Base-by-base conservation (phyloP, 2,113 vertebrate genomes). In the Colinus virginianus region DNA sequence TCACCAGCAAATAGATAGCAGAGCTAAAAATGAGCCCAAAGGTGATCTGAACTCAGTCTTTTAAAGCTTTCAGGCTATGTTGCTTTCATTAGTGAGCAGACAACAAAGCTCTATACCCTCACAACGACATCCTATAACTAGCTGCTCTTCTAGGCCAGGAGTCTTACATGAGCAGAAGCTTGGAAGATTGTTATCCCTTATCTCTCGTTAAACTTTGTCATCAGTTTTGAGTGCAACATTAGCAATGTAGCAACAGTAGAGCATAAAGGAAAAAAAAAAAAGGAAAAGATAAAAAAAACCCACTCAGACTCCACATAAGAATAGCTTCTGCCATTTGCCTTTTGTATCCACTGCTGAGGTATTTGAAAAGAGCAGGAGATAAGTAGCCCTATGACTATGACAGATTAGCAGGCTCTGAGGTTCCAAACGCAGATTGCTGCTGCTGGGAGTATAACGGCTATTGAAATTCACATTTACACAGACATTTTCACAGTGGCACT, bases 301-400 rank as follows among this genome's bases (percentile, higher is more conserved):
- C 38, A 84, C 87, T 93, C 80, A 93, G 87, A 67, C 53, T 76
- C 55, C 3, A 22, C 85, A 93, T 89, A 93, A 93, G 90, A 96
- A 94, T 77, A 95, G 78, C 75, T 94, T 62, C 71, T 96, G 91
- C 90, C 69, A 87, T 93, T 95, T 94, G 55, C 32, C 78, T 96
- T 96, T 97, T 95, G 89, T 96, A 94, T 84, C 85, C 22, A 2
- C 85, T 87, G 93, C 66, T 0, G 55, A 95, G 79, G 87, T 89
- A 81, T 96, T 95, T 97, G 93, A 96, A 97, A 96, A 93, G 96
- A 93, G 72, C 95, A 94, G 48, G 90, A 97, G 96, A 96, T 96
- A 97, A 96, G 94, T 95, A 96, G 95, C 94, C 96, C 94, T 90
- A 86, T 91, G 94, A 94, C 93, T 96, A 93, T 72, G 64, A 79